These are phyloP conservation scores for Gulo gulo DNA, from an alignment of 2,113 vertebrate genomes.

Conservation along the genomic window DNA sequence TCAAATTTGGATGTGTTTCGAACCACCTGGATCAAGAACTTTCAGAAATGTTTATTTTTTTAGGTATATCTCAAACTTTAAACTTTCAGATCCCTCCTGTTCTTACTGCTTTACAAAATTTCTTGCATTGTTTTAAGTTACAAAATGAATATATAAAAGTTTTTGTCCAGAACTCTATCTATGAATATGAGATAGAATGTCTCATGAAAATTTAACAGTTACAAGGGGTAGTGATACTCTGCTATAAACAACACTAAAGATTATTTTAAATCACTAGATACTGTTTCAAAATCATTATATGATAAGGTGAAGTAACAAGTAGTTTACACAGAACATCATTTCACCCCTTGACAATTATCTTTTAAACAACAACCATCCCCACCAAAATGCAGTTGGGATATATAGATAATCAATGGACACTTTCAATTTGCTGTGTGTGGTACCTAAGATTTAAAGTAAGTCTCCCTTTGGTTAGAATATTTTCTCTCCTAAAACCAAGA, in stretches of 20 bases:
- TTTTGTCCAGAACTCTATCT: neutral
- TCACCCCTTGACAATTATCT: neutral
- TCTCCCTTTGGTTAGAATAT: neutral
- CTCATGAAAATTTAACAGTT: conserved; percentile 29
- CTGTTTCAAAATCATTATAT: conserved; percentile 44
- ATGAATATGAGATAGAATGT: neutral
- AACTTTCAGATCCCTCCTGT: neutral
- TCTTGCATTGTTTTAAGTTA: neutral
- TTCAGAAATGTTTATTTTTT: conserved; percentile 48
- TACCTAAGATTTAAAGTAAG: neutral
- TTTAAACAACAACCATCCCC: neutral
- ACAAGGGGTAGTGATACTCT: neutral
- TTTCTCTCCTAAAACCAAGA: neutral
- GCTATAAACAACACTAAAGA: neutral
- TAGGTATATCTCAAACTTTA: neutral
- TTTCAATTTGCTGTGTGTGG: neutral
- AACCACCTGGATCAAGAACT: neutral
- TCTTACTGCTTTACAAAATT: neutral
- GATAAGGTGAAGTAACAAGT: neutral
- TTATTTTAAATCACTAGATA: conserved; percentile 20
- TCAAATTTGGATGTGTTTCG: neutral
- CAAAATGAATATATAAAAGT: neutral
- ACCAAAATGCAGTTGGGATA: neutral
- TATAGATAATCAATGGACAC: neutral
- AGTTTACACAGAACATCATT: conserved; percentile 12